Evolutionary conservation across 1,140 invertebrate species (phyloP).

Genomic region (Leptinotarsa defecta): DNA sequence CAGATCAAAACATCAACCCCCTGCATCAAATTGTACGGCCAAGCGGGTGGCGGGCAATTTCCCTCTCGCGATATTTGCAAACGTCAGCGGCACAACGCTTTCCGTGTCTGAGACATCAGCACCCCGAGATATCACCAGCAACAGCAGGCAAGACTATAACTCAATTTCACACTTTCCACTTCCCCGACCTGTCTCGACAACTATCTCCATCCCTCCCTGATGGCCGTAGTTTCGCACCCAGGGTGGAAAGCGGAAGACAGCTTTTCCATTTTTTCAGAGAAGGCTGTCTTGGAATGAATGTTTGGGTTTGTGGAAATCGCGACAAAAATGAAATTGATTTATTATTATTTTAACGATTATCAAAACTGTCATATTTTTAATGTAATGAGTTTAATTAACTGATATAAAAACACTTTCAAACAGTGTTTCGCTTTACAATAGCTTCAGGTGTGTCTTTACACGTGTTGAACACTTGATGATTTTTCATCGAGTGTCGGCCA

Average conservation of each 20-base stretch:
- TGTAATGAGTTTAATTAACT: too few species aligned
- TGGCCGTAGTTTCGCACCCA: background rate
- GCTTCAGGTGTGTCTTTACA: too few species aligned
- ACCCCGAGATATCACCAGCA: slow-evolving; percentile 46
- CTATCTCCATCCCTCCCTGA: slow-evolving; percentile 7
- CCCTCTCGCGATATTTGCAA: slow-evolving; percentile 26
- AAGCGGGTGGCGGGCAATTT: slow-evolving; percentile 15
- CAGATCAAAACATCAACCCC: slow-evolving; percentile 7
- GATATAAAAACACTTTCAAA: too few species aligned
- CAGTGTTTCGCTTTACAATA: too few species aligned
- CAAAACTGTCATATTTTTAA: too few species aligned
- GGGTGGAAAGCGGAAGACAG: background rate
- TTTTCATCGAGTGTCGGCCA: too few species aligned
- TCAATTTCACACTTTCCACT: slow-evolving; percentile 43
- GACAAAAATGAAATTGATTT: too few species aligned
- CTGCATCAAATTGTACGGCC: slow-evolving; percentile 7
- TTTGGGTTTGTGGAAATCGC: too few species aligned
- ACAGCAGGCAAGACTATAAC: slow-evolving; percentile 51
- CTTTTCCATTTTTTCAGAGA: background rate
- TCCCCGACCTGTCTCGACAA: slow-evolving; percentile 15
- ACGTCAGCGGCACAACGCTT: slow-evolving; percentile 26
- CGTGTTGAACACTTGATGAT: too few species aligned
- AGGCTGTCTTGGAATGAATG: too few species aligned
- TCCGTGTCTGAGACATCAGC: slow-evolving; percentile 35
- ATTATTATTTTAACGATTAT: too few species aligned